These are phyloP conservation scores for Acronicta alni DNA, from an alignment of 2,888 invertebrate species.

Conservation along the genomic window DNA sequence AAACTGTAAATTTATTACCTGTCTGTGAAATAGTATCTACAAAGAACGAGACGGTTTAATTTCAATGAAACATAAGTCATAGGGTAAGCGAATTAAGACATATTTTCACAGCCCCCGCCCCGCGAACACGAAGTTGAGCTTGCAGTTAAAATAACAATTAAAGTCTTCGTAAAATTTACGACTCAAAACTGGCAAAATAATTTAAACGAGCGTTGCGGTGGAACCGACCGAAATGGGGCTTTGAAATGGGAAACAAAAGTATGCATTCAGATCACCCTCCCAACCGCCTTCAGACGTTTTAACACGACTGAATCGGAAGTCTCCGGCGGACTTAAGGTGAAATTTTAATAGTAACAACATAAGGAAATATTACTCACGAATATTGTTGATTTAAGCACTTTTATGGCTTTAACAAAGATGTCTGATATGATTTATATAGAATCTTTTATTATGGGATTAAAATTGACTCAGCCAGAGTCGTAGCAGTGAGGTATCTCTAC, in stretches of 20 bases:
- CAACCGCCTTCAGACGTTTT: conserved; percentile 77
- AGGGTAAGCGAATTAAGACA: conserved; percentile 86
- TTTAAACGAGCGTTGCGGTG: conserved; percentile 81
- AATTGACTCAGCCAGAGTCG: conserved; percentile 50
- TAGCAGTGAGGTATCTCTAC: conserved; percentile 41
- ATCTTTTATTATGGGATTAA: conserved; percentile 51
- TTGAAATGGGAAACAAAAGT: conserved; percentile 84
- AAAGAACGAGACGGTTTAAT: conserved; percentile 72
- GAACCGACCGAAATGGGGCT: conserved; percentile 80
- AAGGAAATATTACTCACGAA: conserved; percentile 84
- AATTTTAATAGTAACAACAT: conserved; percentile 86
- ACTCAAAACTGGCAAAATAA: conserved; percentile 87
- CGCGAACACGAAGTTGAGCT: conserved; percentile 83
- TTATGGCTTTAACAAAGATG: conserved; percentile 62
- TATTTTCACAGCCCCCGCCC: conserved; percentile 81
- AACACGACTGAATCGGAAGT: conserved; percentile 69
- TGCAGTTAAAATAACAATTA: conserved; percentile 90
- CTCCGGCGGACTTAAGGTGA: conserved; percentile 78
- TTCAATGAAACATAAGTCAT: conserved; percentile 85
- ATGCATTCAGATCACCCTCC: conserved; percentile 76
- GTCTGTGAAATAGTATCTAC: conserved; percentile 57
- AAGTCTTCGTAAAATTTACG: conserved; percentile 88
- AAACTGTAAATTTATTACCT: conserved; percentile 68
- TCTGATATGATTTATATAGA: conserved; percentile 59
- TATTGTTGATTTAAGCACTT: conserved; percentile 82